Percentiles rank a stretch among this genome's conserved stretches.
Conservation (phyloP, 2,888 invertebrate species). For the Mystacides longicornis region DNA sequence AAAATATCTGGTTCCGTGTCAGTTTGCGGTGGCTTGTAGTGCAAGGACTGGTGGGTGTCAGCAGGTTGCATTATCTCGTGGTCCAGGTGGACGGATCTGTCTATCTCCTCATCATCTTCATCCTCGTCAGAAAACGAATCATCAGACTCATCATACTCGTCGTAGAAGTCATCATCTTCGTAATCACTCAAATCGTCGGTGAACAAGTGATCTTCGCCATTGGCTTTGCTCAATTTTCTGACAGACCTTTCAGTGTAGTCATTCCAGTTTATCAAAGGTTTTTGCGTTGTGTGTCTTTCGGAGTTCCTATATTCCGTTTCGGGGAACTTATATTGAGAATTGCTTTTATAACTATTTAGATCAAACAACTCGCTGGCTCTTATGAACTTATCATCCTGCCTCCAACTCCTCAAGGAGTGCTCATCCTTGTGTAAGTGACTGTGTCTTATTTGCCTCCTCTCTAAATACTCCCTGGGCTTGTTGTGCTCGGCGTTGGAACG, state of each 20-base stretch:
- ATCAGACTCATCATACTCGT: constrained; percentile 36
- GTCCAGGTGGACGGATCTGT: constrained; percentile 6
- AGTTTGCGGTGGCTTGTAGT: constrained; percentile 20
- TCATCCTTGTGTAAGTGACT: constrained; percentile 23
- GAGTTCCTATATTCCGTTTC: neutral
- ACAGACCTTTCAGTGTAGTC: constrained; percentile 12
- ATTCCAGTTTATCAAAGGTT: neutral
- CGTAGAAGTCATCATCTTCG: constrained; percentile 32
- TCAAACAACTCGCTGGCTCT: constrained; percentile 22
- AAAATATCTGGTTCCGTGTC: constrained; percentile 24
- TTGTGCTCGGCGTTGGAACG: neutral
- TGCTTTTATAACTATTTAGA: constrained; percentile 15
- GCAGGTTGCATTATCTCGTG: constrained; percentile 5
- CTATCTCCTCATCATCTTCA: constrained; percentile 7
- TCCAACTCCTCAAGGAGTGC: constrained; percentile 24
- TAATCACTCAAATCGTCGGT: constrained; percentile 28
- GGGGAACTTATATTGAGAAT: constrained; percentile 1
- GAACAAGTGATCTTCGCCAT: constrained; percentile 26
- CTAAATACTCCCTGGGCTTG: constrained; percentile 2
- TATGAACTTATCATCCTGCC: constrained; percentile 29
- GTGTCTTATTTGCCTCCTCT: constrained; percentile 30
- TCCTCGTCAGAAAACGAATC: constrained; percentile 33
- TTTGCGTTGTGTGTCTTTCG: constrained; percentile 8
- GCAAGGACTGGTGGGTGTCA: neutral
- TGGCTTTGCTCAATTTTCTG: neutral